phyloP scores from a whole-genome alignment of 1,140 invertebrate species.

The Thaumetopoea pityocampa region DNA sequence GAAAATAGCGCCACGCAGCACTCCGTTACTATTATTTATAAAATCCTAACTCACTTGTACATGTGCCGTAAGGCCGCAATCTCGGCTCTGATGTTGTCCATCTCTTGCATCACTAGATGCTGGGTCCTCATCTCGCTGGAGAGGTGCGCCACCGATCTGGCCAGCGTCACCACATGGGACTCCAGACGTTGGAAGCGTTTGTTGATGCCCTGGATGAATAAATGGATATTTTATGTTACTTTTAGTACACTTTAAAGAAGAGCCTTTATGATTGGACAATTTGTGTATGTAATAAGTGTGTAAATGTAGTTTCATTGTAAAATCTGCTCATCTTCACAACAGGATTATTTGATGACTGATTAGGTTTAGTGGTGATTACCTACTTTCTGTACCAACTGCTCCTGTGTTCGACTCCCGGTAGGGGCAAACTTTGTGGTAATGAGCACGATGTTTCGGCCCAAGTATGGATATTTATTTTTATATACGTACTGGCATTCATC shows the following conservation, averaged over 20 bases:
- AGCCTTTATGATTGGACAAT: no score
- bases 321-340: no score
- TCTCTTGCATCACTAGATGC: slow-evolving; percentile 92
- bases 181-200: slow-evolving; percentile 93
- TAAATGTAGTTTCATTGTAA: no score
- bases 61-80: slow-evolving; percentile 85
- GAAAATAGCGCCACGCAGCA: not conserved
- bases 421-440: no score
- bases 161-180: slow-evolving; percentile 93
- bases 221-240: not conserved
- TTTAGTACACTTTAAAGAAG: not conserved
- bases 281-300: no score
- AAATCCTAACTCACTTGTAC: slow-evolving; percentile 61
- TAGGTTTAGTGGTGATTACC: no score
- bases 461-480: no score
- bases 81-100: slow-evolving; percentile 91
- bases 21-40: not conserved
- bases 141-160: slow-evolving; percentile 93
- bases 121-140: slow-evolving; percentile 95
- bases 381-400: no score
- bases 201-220: slow-evolving; percentile 82
- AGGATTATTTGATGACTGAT: no score
- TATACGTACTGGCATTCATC: no score
- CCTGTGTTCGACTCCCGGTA: no score
- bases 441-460: no score